Evolutionary conservation across 2,113 vertebrate genomes (phyloP).

Genomic region (Pterocles orientalis): DNA sequence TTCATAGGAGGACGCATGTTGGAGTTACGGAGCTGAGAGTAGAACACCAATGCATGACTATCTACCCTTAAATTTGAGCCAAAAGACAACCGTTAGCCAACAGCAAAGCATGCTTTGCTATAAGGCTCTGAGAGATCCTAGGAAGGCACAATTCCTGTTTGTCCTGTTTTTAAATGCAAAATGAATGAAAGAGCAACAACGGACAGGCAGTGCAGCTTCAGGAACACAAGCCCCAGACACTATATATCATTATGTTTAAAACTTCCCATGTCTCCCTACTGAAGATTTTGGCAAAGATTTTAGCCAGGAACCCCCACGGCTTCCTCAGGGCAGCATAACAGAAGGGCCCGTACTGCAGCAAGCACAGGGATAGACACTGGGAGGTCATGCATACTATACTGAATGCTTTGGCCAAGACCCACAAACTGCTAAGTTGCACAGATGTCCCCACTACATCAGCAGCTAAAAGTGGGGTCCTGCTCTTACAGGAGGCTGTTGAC

Average conservation of each 20-base stretch:
- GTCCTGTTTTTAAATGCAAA: neutral
- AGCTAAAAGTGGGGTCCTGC: neutral
- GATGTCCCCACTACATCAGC: neutral
- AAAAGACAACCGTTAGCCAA: neutral
- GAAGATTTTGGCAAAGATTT: neutral
- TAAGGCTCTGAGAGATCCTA: neutral
- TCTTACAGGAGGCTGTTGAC: neutral
- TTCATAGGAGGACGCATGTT: neutral
- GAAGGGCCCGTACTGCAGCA: neutral
- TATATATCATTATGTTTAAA: neutral
- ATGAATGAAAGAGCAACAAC: neutral
- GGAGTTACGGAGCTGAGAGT: neutral
- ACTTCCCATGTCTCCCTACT: neutral
- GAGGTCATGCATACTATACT: neutral
- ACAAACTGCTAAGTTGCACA: neutral
- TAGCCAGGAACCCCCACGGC: neutral
- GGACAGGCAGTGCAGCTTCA: accelerated
- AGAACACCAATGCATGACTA: neutral
- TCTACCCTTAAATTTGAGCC: neutral
- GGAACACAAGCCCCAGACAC: neutral
- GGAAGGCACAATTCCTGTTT: neutral
- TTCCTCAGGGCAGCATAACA: neutral
- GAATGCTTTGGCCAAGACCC: neutral
- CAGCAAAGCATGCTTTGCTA: neutral
- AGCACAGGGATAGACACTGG: neutral